Base-by-base conservation (phyloP, 2,797 vertebrate species). In the Manis pentadactyla region DNA sequence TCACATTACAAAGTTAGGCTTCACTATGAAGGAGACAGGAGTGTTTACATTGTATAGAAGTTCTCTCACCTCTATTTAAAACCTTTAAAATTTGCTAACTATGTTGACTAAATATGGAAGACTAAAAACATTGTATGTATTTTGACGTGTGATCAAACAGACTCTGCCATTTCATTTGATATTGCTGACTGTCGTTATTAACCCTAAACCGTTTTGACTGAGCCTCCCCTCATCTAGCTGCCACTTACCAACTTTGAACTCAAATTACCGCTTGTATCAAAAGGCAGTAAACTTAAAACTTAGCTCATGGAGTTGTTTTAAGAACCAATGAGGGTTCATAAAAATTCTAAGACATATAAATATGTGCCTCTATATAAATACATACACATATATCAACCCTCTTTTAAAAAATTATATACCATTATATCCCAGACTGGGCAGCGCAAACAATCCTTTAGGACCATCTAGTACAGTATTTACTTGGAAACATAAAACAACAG, bases 241-340 rank as follows among this genome's bases (percentile, higher is more conserved):
- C 75, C 31, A 68, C 8, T 74, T 53, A 92, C 23, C 57, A 88
- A 91, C 31, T 78, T 29, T 86, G 57, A 95, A 39, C 12, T 94
- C 73, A 81, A 66, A 13, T 66, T 78, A 51, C 37, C 57, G 53
- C 51, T 73, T 88, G n/a, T 42, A 46, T 27, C 37, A 73, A 89
- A 84, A 84, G 34, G 18, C 25, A 77, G 14, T 94, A 84, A 94
- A 90, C n/a, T n/a, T n/a, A n/a, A n/a, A n/a, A 91, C 7, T 53
- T 73, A 61, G 37, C 39, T 78, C 71, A 71, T 29, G 21, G 61
- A 63, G 53, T 51, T 95, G 78, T 83, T 73, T 10, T 64, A 79
- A 73, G 55, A 91, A 42, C 7, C 31, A 87, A 37, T 46, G 34
- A 90, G 68, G n/a, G 17, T 42, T 53, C 59, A 74, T 61, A 74